These are phyloP conservation scores for Drosophila anomelani DNA, from an alignment of 2,888 invertebrate species.

Conservation along the genomic window DNA sequence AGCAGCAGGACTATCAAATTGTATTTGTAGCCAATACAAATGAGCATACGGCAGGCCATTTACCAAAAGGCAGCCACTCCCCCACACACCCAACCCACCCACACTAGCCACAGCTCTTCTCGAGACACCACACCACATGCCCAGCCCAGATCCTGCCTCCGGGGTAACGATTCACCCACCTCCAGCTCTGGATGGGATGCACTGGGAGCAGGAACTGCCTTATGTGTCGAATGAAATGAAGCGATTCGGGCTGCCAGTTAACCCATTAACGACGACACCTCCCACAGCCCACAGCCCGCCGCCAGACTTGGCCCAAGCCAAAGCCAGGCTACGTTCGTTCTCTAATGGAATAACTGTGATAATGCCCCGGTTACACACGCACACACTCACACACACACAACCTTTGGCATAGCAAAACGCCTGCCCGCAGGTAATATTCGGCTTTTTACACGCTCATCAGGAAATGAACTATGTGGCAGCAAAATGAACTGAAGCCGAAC, in stretches of 20 bases:
- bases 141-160: conserved; percentile 6
- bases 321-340: neutral
- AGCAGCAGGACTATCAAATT: conserved; percentile 67
- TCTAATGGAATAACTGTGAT: conserved; percentile 46
- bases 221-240: conserved; percentile 62
- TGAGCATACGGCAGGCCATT: conserved; percentile 79
- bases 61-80: conserved; percentile 66
- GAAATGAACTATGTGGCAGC: conserved; percentile 34
- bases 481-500: conserved; percentile 30
- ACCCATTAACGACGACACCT: conserved; percentile 67
- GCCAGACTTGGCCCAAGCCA: conserved; percentile 1
- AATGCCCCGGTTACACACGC: conserved; percentile 25
- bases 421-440: conserved; percentile 36
- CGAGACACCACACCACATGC: conserved; percentile 9
- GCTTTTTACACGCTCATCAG: conserved; percentile 43
- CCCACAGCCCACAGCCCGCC: conserved; percentile 13
- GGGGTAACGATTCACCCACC: neutral
- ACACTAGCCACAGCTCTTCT: conserved; percentile 6
- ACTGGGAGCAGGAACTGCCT: conserved; percentile 23
- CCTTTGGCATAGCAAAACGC: neutral
- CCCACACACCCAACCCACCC: conserved; percentile 18
- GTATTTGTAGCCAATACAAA: conserved; percentile 79
- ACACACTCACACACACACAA: conserved; percentile 14
- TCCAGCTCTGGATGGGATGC: conserved; percentile 4
- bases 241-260: conserved; percentile 71